These are phyloP conservation scores for Tetraodon nigroviridis DNA, from an alignment of 2,113 vertebrate species.

Conservation along the genomic window DNA sequence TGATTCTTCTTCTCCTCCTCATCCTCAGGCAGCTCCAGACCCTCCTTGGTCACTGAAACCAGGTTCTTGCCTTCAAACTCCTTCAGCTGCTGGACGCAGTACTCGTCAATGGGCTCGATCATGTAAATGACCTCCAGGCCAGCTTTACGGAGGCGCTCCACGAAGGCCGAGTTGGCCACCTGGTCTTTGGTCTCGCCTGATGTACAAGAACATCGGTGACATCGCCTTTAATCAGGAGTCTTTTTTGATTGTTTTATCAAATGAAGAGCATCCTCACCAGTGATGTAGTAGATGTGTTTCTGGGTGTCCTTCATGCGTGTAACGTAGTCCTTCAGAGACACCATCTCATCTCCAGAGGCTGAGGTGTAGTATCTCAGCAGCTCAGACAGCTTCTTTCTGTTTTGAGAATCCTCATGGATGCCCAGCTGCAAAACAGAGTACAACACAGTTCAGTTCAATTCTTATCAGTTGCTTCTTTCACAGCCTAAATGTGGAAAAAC, in stretches of 20 bases:
- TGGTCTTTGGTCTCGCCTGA: conserved; percentile 79
- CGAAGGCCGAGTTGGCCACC: conserved; percentile 80
- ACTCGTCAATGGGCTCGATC: conserved; percentile 82
- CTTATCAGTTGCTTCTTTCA: background rate
- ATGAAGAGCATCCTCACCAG: conserved; percentile 72
- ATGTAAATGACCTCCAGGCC: conserved; percentile 81
- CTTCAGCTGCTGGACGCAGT: conserved; percentile 82
- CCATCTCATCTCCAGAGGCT: conserved; percentile 91
- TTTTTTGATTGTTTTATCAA: background rate
- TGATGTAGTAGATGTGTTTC: conserved; percentile 97
- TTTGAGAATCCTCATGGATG: conserved; percentile 95
- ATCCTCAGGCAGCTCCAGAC: conserved; percentile 79
- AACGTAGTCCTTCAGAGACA: conserved; percentile 94
- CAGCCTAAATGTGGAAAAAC: background rate
- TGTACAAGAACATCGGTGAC: background rate
- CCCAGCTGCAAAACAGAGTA: conserved; percentile 78
- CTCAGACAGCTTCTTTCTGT: conserved; percentile 93
- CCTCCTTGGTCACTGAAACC: conserved; percentile 80
- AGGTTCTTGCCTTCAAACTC: conserved; percentile 80
- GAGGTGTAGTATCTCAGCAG: conserved; percentile 90
- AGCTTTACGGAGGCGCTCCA: conserved; percentile 77
- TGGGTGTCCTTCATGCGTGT: conserved; percentile 96
- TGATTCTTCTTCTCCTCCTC: conserved; percentile 79
- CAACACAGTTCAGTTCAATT: background rate
- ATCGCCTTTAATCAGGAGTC: background rate